Evolutionary conservation across 1,140 invertebrate genomes (phyloP).

Genomic region (Eumaeus atala): DNA sequence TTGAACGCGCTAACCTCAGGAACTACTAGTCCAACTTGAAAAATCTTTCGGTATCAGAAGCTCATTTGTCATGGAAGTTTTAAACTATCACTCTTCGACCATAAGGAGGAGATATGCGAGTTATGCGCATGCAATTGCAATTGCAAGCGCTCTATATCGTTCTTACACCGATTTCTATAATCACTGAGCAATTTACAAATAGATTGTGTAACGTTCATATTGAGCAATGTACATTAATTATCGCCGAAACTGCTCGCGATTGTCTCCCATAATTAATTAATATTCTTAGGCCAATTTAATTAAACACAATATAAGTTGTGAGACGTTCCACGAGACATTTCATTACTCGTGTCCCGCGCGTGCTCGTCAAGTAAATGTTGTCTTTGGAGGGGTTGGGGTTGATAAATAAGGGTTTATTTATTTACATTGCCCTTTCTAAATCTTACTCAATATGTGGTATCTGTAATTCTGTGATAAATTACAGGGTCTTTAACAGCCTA

Average conservation of each 20-base stretch:
- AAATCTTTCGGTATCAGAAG: too few species aligned
- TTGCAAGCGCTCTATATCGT: too few species aligned
- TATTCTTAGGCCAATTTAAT: slow-evolving; percentile 12
- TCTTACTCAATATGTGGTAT: slow-evolving; percentile 5
- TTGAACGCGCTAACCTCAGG: too few species aligned
- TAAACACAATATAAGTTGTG: slow-evolving; percentile 1
- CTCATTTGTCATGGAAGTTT: too few species aligned
- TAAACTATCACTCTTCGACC: too few species aligned
- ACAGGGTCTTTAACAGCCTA: neutral
- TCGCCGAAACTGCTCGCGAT: neutral
- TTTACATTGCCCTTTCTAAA: neutral
- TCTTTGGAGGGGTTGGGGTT: slow-evolving; percentile 1
- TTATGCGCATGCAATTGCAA: too few species aligned
- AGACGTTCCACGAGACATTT: slow-evolving; percentile 1
- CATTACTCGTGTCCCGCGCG: slow-evolving; percentile 2
- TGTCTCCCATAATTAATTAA: slow-evolving; percentile 9
- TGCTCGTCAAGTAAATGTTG: slow-evolving; percentile 1
- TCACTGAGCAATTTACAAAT: neutral
- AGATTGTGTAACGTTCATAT: neutral
- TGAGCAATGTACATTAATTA: neutral
- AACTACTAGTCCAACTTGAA: too few species aligned
- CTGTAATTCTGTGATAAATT: slow-evolving; percentile 4
- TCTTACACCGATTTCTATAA: too few species aligned
- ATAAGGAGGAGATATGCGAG: too few species aligned
- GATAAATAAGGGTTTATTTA: slow-evolving; percentile 8